These are phyloP conservation scores for Donacobius atricapilla DNA, from an alignment of 2,113 vertebrate genomes.

Conservation along the genomic window DNA sequence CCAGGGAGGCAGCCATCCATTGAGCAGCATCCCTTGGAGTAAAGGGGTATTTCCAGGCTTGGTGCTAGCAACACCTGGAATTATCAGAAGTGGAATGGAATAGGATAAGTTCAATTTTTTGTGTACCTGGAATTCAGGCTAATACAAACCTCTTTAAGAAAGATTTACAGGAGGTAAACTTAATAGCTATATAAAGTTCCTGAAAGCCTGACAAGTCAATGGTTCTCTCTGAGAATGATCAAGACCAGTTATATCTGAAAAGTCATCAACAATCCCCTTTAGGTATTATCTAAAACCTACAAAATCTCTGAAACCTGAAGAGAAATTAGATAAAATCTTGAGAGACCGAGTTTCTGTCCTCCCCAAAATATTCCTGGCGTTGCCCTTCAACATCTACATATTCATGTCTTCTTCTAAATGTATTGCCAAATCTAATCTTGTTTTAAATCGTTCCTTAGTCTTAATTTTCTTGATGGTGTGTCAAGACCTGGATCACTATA, in stretches of 20 bases:
- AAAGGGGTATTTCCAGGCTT: neutral
- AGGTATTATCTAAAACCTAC: neutral
- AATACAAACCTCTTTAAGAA: neutral
- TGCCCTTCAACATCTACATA: neutral
- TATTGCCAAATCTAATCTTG: neutral
- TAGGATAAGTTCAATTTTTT: neutral
- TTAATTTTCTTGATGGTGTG: neutral
- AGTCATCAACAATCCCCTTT: neutral
- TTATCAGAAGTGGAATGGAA: neutral
- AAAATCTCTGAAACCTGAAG: neutral
- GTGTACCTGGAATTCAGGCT: neutral
- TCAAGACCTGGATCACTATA: rapidly evolving
- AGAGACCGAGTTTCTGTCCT: neutral
- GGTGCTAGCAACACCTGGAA: neutral
- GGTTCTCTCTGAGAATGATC: neutral
- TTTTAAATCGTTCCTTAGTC: neutral
- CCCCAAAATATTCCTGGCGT: neutral
- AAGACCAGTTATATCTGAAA: neutral
- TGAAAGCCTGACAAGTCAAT: neutral
- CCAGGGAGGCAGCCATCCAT: neutral
- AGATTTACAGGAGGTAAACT: neutral
- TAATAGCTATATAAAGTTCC: neutral
- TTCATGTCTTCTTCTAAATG: neutral
- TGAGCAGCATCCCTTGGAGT: neutral
- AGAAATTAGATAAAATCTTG: neutral